phyloP scores from a whole-genome alignment of 2,888 invertebrate species.

The Phaedon cochleariae region DNA sequence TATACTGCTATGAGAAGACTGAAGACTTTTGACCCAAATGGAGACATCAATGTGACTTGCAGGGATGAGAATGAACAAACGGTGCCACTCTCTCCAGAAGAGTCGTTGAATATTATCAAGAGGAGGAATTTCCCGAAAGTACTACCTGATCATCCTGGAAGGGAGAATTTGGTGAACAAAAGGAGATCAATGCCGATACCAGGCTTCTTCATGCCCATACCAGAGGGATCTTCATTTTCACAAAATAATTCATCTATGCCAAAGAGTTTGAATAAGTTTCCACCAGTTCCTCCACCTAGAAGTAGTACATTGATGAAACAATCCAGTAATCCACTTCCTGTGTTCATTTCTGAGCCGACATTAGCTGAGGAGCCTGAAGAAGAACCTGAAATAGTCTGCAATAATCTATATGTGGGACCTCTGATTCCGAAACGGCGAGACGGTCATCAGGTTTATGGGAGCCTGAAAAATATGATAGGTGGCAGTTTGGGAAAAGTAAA shows the following conservation, averaged over 20 bases:
- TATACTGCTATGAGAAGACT: conserved; percentile 47
- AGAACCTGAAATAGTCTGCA: conserved; percentile 65
- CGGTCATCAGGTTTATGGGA: conserved; percentile 56
- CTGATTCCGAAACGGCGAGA: conserved; percentile 62
- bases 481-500: conserved; percentile 47
- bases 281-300: conserved; percentile 80
- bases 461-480: conserved; percentile 42
- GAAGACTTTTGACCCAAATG: conserved; percentile 61
- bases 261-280: conserved; percentile 59
- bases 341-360: conserved; percentile 61
- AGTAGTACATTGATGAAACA: conserved; percentile 73
- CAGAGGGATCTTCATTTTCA: conserved; percentile 51
- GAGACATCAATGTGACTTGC: conserved; percentile 80
- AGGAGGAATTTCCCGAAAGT: conserved; percentile 86
- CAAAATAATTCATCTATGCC: conserved; percentile 56
- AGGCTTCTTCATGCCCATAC: conserved; percentile 53
- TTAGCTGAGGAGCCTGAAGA: conserved; percentile 62
- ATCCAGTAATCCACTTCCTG: conserved; percentile 53
- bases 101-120: conserved; percentile 77
- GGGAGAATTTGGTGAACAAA: conserved; percentile 61
- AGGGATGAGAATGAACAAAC: conserved; percentile 66
- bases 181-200: conserved; percentile 72
- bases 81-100: conserved; percentile 70
- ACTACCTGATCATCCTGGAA: conserved; percentile 75
- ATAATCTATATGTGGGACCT: conserved; percentile 67